Evolutionary conservation across 2,113 vertebrate species (phyloP).

Genomic region (Mastomys natalensis): DNA sequence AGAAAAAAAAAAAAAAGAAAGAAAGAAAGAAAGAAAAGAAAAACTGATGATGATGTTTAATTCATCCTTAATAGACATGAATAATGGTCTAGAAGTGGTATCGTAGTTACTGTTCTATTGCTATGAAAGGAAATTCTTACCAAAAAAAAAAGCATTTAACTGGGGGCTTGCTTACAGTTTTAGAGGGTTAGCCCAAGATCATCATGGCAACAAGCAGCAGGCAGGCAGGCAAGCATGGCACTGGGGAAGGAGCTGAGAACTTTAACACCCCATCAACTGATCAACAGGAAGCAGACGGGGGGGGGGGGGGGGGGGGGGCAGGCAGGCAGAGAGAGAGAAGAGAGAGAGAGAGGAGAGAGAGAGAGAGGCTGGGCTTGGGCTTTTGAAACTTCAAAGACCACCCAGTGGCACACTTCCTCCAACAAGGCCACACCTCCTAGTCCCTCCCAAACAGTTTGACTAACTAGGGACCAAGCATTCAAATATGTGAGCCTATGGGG

Average conservation of each 20-base stretch:
- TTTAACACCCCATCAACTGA: background rate
- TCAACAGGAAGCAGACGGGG: background rate
- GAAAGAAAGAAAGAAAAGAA: too few relatives aligned
- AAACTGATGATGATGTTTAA: background rate
- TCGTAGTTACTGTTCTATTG: background rate
- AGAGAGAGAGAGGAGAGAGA: background rate
- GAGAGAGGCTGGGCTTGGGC: background rate
- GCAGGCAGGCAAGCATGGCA: background rate
- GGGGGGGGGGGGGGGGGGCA: background rate
- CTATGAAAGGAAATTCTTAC: too few relatives aligned
- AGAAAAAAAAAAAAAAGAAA: too few relatives aligned
- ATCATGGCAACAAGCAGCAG: background rate
- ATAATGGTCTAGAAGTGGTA: background rate
- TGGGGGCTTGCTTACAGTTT: background rate
- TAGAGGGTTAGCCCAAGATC: background rate
- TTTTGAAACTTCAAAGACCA: background rate
- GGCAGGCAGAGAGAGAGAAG: background rate
- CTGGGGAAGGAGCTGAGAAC: background rate
- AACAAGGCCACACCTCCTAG: background rate
- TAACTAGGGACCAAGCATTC: background rate
- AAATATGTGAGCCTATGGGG: background rate
- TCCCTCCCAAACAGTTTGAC: background rate
- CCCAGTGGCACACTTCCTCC: background rate
- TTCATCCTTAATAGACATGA: background rate
- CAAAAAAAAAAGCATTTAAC: background rate